Conservation (phyloP, 2,888 invertebrate species). For the Leptinotarsa juncta region DNA sequence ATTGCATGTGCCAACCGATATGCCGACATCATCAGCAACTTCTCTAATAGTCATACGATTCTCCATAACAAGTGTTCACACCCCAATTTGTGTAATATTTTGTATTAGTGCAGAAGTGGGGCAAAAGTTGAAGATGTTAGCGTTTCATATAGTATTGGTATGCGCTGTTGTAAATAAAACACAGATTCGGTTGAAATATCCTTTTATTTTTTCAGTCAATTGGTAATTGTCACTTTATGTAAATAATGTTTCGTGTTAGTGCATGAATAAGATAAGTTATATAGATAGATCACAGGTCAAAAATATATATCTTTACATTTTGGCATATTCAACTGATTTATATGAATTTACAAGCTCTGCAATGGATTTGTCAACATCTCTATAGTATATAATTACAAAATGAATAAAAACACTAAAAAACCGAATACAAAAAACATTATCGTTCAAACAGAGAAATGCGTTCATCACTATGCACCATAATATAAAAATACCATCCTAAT, state of each 20-base stretch:
- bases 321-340: background rate
- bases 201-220: background rate
- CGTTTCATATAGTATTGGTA: too few relatives aligned
- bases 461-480: background rate
- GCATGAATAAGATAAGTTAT: background rate
- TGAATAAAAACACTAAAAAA: too few relatives aligned
- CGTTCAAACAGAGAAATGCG: background rate
- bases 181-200: background rate
- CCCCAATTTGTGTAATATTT: too few relatives aligned
- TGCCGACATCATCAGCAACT: too few relatives aligned
- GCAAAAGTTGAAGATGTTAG: too few relatives aligned
- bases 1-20: too few relatives aligned
- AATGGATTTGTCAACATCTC: too few relatives aligned
- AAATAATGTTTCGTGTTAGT: background rate
- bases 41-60: too few relatives aligned
- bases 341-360: background rate
- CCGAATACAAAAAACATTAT: background rate
- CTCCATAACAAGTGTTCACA: too few relatives aligned
- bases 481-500: background rate
- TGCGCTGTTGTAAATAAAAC: background rate
- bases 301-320: conserved; percentile 3
- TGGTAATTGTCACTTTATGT: background rate
- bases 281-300: background rate
- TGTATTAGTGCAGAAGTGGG: too few relatives aligned
- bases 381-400: too few relatives aligned